Evolutionary conservation across 2,113 vertebrate genomes (phyloP), one percentile per base, ranked within the genome.

Genomic region (Raphicerus campestris): DNA sequence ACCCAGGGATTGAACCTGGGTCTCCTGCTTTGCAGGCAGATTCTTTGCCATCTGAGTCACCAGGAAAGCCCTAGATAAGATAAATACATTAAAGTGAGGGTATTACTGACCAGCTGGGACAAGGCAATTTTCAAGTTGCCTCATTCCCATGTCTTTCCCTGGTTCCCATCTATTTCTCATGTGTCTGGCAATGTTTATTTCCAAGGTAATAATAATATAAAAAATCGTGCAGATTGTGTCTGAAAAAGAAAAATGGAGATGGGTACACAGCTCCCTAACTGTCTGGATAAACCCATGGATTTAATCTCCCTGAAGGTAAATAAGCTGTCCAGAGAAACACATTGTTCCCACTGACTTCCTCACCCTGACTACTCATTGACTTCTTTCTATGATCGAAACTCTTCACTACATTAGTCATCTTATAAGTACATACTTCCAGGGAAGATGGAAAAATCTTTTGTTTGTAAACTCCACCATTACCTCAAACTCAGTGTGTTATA

Each of bases 141-240:
- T 93, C 61, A 45, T 75, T 93, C 30, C 56, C 87, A 86, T n/a
- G 10, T 70, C 32, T 35, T 9, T 92, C 14, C 60, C 15, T 83
- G 49, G 56, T 28, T 35, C 60, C 20, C 87, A 66, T 58, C 32
- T 3, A 15, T 93, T 63, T 96, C 89, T 93, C 32, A 63, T 75
- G 35, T 77, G 7, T 93, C 91, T 75, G 78, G 55, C 90, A 87
- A 35, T 80, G 58, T 61, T 95, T 93, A 86, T 83, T 90, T 89
- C 87, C 28, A 55, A 93, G 61, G 53, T 45, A 80, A 90, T 80
- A 73, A 87, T 35, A 53, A 30, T 83, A 24, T 3, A 53, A 93
- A 96, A 60, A 60, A 90, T 56, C 45, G 47, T 75, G 53, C 73
- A 70, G 47, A 49, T 30, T 56, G 45, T 53, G 11, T 92, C 56